These are phyloP conservation scores for Cinara cedri DNA, from an alignment of 2,888 invertebrate genomes.

Conservation along the genomic window DNA sequence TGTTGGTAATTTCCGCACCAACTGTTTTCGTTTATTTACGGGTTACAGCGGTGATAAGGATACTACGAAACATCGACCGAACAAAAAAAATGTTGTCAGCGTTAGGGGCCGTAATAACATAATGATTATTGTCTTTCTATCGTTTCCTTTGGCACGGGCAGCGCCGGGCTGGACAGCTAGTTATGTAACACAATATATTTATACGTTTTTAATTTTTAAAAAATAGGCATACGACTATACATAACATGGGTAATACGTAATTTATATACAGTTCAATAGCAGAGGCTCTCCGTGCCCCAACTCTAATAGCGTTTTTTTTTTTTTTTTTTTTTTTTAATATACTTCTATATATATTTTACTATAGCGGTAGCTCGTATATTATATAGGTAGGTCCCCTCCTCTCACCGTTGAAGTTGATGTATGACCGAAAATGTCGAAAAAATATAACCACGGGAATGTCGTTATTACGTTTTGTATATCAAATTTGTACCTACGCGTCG, in stretches of 20 bases:
- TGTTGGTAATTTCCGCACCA: too few species aligned
- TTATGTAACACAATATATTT: too few species aligned
- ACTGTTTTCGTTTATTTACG: too few species aligned
- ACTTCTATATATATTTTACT: neutral
- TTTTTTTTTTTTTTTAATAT: neutral
- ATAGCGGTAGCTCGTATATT: neutral
- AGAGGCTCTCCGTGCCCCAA: neutral
- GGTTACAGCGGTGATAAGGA: too few species aligned
- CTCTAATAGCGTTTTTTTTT: neutral
- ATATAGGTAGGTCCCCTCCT: neutral
- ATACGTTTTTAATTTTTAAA: too few species aligned
- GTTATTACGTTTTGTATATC: slow-evolving; percentile 55
- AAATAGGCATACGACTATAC: too few species aligned
- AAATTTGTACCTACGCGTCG: slow-evolving; percentile 54
- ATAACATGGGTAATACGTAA: neutral
- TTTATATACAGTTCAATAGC: slow-evolving; percentile 1
- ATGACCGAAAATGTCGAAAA: slow-evolving; percentile 52
- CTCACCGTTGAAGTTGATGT: slow-evolving; percentile 40
- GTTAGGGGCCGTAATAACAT: too few species aligned
- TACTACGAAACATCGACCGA: too few species aligned
- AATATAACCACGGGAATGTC: slow-evolving; percentile 49
- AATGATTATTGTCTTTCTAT: too few species aligned
- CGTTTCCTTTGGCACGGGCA: too few species aligned
- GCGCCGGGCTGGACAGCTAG: too few species aligned
- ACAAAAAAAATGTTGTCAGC: too few species aligned